Evolutionary conservation across 2,797 vertebrate genomes (phyloP).

Genomic region (Bradypodion ventrale): DNA sequence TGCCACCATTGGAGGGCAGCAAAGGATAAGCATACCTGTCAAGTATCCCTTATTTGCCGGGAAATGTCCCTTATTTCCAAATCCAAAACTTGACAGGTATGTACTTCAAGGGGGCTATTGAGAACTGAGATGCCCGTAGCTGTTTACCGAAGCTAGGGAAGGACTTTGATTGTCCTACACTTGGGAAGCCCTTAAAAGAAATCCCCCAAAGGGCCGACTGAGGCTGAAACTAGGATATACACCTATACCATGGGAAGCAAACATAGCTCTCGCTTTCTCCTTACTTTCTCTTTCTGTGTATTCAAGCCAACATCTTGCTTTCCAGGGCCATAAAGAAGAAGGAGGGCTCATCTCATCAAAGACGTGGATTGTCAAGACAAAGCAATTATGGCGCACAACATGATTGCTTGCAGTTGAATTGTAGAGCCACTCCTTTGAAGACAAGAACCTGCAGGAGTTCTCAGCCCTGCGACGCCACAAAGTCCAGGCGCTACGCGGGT

Average conservation of each 20-base stretch:
- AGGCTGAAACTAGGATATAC: constrained; percentile 23
- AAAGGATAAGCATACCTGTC: too few relatives aligned
- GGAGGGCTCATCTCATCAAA: constrained; percentile 2
- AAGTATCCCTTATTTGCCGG: too few relatives aligned
- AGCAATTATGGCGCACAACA: constrained; percentile 2
- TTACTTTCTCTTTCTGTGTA: too few relatives aligned
- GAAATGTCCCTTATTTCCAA: too few relatives aligned
- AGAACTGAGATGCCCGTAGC: neutral
- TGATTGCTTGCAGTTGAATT: neutral
- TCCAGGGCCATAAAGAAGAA: constrained; percentile 22
- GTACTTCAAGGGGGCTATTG: neutral
- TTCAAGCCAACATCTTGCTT: neutral
- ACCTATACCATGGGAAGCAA: constrained; percentile 30
- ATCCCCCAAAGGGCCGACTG: neutral
- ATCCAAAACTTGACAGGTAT: too few relatives aligned
- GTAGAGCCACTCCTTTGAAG: neutral
- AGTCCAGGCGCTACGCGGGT: neutral
- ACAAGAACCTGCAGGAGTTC: constrained; percentile 28
- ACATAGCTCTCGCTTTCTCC: too few relatives aligned
- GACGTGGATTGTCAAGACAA: constrained; percentile 23
- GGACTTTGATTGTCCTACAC: rapidly evolving
- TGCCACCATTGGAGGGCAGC: too few relatives aligned
- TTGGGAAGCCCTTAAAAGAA: neutral
- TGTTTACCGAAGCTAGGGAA: neutral
- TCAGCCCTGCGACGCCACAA: neutral